phyloP scores from a whole-genome alignment of 1,140 invertebrate species.

The Solenopsis invicta region DNA sequence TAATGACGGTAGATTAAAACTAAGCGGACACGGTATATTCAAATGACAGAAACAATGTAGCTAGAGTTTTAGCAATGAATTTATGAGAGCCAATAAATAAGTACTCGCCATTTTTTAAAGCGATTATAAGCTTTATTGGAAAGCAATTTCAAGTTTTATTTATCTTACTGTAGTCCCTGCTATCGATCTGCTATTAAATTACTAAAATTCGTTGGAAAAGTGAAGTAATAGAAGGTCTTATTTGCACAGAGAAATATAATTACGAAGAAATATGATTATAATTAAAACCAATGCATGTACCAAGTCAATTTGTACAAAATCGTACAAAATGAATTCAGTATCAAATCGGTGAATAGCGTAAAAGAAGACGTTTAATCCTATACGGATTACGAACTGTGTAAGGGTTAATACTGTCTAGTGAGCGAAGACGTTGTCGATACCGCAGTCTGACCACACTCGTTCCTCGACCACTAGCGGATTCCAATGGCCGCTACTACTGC shows the following conservation, averaged over 20 bases:
- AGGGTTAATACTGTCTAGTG: conserved; percentile 18
- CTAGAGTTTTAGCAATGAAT: background rate
- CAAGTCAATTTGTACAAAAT: background rate
- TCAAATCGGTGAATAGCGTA: background rate
- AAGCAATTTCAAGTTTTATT: conserved; percentile 1
- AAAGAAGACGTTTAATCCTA: background rate
- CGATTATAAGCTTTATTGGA: conserved; percentile 18
- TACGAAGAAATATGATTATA: background rate
- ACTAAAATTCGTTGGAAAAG: background rate
- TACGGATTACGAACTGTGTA: background rate
- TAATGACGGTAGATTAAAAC: conserved; percentile 1
- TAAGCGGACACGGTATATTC: background rate
- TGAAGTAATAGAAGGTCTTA: background rate
- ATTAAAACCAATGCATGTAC: background rate
- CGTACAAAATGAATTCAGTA: background rate
- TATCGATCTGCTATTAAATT: conserved; percentile 7
- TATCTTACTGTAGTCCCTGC: background rate
- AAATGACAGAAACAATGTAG: background rate
- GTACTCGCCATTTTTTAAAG: background rate
- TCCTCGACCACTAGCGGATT: conserved; percentile 46
- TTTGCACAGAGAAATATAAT: background rate
- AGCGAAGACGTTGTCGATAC: conserved; percentile 34
- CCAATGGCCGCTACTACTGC: conserved; percentile 42
- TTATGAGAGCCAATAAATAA: background rate
- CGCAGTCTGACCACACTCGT: conserved; percentile 53